Base-by-base conservation (phyloP, 2,113 vertebrate genomes). In the Nannospalax galili region DNA sequence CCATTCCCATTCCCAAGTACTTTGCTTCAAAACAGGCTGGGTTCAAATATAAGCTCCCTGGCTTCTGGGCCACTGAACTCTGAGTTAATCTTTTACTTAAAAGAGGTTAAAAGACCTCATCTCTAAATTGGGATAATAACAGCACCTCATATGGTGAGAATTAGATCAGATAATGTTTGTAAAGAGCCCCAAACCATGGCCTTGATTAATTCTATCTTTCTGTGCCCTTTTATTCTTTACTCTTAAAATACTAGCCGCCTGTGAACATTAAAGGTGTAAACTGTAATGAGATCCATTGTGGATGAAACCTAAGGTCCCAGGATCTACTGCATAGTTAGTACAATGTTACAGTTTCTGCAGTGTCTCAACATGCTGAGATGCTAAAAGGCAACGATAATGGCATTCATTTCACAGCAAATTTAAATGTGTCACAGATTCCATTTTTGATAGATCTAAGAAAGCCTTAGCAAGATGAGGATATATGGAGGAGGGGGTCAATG, bases 41-140 rank as follows among this genome's bases (percentile, higher is more conserved):
- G 10, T 85, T 95, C 89, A 94, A 48, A 77, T 78, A 56, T 14
- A 87, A 89, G 60, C 74, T 84, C 3, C 37, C 28, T n/a, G 37
- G 67, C 80, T 92, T 95, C 90, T 17, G 3, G 56, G 62, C 32
- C 60, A 77, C 64, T 74, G n/a, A 95, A 85, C 45, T 91, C 75
- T 9, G 16, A 93, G 85, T 94, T 94, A 88, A 92, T 95, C 74
- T 89, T 94, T 86, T 92, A 74, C 20, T 88, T n/a, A n/a, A n/a
- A n/a, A n/a, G n/a, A n/a, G n/a, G n/a, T n/a, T n/a, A n/a, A n/a
- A n/a, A n/a, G n/a, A 86, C 58, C 37, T 88, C 79, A 79, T 96
- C 67, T 91, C 52, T 90, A 77, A 87, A 86, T 75, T 48, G 40
- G 7, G 89, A 89, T 82, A 85, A 87, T 75, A 80, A 75, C 81